phyloP scores from a whole-genome alignment of 2,797 vertebrate genomes.

The Luscinia luscinia region DNA sequence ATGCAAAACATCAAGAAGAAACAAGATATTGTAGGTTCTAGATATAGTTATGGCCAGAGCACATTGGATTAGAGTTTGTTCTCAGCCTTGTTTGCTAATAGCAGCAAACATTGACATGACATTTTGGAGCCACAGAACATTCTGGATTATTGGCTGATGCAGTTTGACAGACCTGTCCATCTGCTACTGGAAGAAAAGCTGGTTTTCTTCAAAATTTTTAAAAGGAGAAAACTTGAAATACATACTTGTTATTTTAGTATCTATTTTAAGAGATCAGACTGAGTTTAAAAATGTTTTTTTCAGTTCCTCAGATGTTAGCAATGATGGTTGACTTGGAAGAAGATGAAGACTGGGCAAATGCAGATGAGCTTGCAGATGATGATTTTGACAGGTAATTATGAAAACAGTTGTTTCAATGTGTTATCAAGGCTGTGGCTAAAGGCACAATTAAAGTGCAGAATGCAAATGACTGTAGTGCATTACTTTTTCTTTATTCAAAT shows the following conservation, averaged over 20 bases:
- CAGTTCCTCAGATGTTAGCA: slow-evolving; percentile 97
- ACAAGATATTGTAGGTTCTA: not conserved
- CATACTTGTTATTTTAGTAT: not conserved
- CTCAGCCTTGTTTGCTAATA: not conserved
- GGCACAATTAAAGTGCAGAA: not conserved
- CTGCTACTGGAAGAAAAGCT: not conserved
- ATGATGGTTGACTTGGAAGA: slow-evolving; percentile 99
- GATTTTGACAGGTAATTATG: slow-evolving; percentile 93
- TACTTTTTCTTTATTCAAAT: not conserved
- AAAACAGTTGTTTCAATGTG: not conserved
- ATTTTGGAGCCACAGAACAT: not conserved
- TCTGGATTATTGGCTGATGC: not conserved
- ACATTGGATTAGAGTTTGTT: not conserved
- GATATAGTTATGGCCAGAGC: not conserved
- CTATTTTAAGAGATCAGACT: not conserved
- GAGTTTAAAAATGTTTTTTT: not conserved
- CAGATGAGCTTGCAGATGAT: slow-evolving; percentile 95
- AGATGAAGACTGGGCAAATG: slow-evolving; percentile 96
- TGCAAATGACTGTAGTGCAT: not conserved
- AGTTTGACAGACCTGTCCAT: not conserved
- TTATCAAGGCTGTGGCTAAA: not conserved
- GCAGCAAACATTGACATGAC: not conserved
- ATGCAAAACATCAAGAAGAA: not conserved
- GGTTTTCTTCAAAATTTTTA: not conserved
- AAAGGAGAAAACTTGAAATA: not conserved